Evolutionary conservation across 2,113 vertebrate genomes (phyloP), one percentile per base, ranked within the genome.

Genomic region (Sinocyclocheilus rhinocerous): DNA sequence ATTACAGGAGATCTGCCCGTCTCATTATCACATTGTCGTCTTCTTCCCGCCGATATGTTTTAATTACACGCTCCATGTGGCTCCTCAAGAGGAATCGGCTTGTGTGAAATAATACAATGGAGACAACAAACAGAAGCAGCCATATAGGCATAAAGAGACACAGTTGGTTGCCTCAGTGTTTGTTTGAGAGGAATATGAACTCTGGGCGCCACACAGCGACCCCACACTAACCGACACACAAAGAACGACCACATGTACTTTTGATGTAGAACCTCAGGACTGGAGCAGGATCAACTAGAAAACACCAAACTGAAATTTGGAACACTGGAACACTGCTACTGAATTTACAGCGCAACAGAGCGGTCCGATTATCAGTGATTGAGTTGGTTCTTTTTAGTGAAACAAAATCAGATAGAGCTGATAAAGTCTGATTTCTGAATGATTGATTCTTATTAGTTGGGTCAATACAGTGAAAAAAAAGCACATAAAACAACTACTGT

Each of bases 11-110:
- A 69, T 59, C 78, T 84, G 81, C 22, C 63, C 1, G 50, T 87
- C 84, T 88, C 79, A 86, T 90, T 88, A 90, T 86, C 85, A 52
- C 72, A 83, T 84, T 78, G 87, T 73, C 26, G 50, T 55, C 79
- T 84, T 50, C 81, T 77, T 77, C 77, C 81, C 50, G 29, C 76
- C 24, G 59, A 85, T 86, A 24, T 69, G 76, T 90, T 89, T 87
- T 90, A 90, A 90, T 89, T 89, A 89, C 84, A 90, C 70, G 86
- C 84, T 87, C 70, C 24, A 36, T 50, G 76, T 57, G 65, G 48
- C 75, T 76, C 50, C 45, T 75, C 73, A 29, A 61, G 72, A 77
- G 75, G 65, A 69, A 52, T 76, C 52, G 50, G 36, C 33, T 73
- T 48, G 67, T 33, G 75, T 59, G 65, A 65, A 86, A 84, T 84